phyloP scores from a whole-genome alignment of 2,888 invertebrate species.

The Alcis repandata region DNA sequence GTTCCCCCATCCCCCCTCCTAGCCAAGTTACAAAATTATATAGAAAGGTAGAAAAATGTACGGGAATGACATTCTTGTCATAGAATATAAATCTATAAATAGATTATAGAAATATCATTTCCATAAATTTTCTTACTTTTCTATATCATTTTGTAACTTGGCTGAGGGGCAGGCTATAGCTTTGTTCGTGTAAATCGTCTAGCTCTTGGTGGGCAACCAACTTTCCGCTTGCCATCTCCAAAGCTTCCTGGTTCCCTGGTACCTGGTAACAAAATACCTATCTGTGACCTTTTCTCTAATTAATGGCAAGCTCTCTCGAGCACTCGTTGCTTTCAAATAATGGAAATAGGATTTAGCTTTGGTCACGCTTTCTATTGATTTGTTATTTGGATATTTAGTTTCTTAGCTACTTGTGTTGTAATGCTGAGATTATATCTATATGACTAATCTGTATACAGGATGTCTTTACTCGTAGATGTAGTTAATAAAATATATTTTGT shows the following conservation, averaged over 20 bases:
- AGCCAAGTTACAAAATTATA: too few species aligned
- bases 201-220: not conserved
- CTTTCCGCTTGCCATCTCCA: constrained; percentile 34
- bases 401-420: not conserved
- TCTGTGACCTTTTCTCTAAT: constrained; percentile 43
- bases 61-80: too few species aligned
- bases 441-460: too few species aligned
- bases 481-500: too few species aligned
- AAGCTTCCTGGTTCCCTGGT: constrained; percentile 49
- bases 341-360: constrained; percentile 15
- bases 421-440: not conserved
- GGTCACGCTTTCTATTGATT: constrained; percentile 15
- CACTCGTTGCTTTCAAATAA: constrained; percentile 26
- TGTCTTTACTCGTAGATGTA: too few species aligned
- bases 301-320: constrained; percentile 26
- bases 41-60: too few species aligned
- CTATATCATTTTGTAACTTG: too few species aligned
- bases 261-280: constrained; percentile 44
- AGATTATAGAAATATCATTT: too few species aligned
- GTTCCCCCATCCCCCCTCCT: too few species aligned
- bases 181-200: too few species aligned
- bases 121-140: too few species aligned
- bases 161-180: not conserved
- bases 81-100: too few species aligned
- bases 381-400: not conserved